phyloP scores from a whole-genome alignment of 2,888 invertebrate genomes.

The Uropetala carovei region DNA sequence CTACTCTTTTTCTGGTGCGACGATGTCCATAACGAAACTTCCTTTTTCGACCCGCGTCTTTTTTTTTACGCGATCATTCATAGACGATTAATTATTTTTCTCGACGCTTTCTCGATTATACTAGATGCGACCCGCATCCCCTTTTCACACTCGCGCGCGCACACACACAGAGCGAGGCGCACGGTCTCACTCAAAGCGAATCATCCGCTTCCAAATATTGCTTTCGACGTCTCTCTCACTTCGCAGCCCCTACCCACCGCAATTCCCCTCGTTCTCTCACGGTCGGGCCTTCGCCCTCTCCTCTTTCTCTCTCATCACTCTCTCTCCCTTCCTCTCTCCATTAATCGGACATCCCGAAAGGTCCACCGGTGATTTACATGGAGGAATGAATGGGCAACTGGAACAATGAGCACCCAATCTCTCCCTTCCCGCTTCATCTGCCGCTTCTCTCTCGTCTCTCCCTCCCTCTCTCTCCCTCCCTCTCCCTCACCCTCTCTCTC shows the following conservation, averaged over 20 bases:
- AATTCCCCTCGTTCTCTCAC: not conserved
- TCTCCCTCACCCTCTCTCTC: not conserved
- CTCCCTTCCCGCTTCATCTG: not conserved
- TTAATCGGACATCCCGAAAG: not conserved
- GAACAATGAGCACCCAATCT: conserved; percentile 63
- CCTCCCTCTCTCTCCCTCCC: not conserved
- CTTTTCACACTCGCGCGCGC: not conserved
- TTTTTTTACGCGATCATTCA: not conserved
- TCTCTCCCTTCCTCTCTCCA: not conserved
- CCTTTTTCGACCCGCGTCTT: not conserved
- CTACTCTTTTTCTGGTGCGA: not conserved
- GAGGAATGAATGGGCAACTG: conserved; percentile 54
- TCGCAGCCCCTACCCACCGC: not conserved
- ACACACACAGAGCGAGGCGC: not conserved
- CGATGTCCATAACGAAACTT: not conserved
- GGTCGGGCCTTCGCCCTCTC: not conserved
- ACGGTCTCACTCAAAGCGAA: not conserved
- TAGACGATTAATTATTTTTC: not conserved
- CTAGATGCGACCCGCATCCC: not conserved
- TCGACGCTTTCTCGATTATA: not conserved
- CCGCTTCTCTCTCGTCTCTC: not conserved
- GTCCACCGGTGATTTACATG: conserved; percentile 42
- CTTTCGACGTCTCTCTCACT: not conserved
- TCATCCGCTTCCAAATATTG: conserved; percentile 9
- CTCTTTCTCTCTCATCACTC: not conserved